Percentiles rank a stretch among this genome's conserved stretches.
These are phyloP conservation scores for Pyrrhosoma nymphula DNA, from an alignment of 2,888 invertebrate species.

Conservation along the genomic window DNA sequence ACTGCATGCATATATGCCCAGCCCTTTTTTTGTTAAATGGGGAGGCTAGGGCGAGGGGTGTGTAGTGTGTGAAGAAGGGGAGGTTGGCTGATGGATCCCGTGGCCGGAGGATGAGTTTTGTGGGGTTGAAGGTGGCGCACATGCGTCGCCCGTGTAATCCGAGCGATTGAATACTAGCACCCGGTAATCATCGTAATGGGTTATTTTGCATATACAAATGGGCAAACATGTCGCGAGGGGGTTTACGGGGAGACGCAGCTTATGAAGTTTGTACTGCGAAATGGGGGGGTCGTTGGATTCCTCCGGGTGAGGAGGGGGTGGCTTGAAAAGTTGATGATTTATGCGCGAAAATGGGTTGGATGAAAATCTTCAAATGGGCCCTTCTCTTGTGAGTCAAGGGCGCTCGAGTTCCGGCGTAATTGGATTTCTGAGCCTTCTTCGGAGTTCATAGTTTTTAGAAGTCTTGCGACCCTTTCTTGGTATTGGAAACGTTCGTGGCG, in stretches of 20 bases:
- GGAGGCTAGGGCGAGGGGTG: not conserved
- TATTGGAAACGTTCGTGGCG: not conserved
- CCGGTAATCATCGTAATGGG: conserved; percentile 56
- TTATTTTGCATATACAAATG: conserved; percentile 65
- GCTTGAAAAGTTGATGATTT: conserved; percentile 1
- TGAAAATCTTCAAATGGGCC: not conserved
- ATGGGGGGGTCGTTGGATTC: not conserved
- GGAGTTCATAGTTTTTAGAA: not conserved
- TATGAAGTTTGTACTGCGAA: not conserved
- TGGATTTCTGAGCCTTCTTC: not conserved
- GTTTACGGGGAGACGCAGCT: not conserved
- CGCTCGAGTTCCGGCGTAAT: not conserved
- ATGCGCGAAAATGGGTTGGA: conserved; percentile 2
- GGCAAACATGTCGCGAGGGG: not conserved
- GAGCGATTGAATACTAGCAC: conserved; percentile 48
- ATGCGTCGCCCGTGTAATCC: not conserved
- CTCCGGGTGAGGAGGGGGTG: not conserved
- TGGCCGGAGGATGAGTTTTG: not conserved
- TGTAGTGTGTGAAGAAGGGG: not conserved
- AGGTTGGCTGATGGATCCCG: not conserved
- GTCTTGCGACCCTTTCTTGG: not conserved
- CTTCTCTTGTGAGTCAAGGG: not conserved
- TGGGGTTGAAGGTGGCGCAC: not conserved
- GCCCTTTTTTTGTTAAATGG: not conserved
- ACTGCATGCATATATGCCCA: not conserved